phyloP scores from a whole-genome alignment of 1,140 invertebrate species.

The Parapsyche elsis region DNA sequence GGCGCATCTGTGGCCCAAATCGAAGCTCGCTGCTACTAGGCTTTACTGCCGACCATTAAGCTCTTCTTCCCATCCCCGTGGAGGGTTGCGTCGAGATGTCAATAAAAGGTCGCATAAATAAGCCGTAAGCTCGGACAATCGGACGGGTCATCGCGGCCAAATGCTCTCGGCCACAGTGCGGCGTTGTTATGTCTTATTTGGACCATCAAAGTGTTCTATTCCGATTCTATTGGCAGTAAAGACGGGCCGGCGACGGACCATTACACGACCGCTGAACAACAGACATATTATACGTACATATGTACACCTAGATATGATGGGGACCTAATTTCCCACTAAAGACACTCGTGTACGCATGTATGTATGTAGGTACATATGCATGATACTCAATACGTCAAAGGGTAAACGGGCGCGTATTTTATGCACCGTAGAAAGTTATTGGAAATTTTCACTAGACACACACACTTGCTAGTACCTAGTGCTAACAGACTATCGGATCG shows the following conservation, averaged over 20 bases:
- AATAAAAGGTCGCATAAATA: slow-evolving; percentile 46
- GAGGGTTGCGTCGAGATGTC: slow-evolving; percentile 29
- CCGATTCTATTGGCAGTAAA: slow-evolving; percentile 48
- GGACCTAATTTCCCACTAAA: too few relatives aligned
- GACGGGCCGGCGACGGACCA: slow-evolving; percentile 35
- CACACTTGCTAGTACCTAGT: too few relatives aligned
- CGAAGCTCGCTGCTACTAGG: neutral
- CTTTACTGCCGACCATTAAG: slow-evolving; percentile 25
- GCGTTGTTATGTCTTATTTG: slow-evolving; percentile 53
- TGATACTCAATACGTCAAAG: too few relatives aligned
- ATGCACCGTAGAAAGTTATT: too few relatives aligned
- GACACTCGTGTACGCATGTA: too few relatives aligned
- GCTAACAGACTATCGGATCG: too few relatives aligned
- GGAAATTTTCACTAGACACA: too few relatives aligned
- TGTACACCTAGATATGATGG: too few relatives aligned
- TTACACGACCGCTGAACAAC: neutral
- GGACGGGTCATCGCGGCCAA: slow-evolving; percentile 47
- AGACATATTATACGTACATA: too few relatives aligned
- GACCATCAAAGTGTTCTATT: slow-evolving; percentile 40
- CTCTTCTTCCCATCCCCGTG: neutral
- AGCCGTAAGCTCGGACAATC: slow-evolving; percentile 38
- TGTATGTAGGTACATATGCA: too few relatives aligned
- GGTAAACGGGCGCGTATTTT: too few relatives aligned
- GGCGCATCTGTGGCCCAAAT: slow-evolving; percentile 4
- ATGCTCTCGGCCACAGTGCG: slow-evolving; percentile 35